Evolutionary conservation across 2,888 invertebrate genomes (phyloP).

Genomic region (Callyntrura sp.): DNA sequence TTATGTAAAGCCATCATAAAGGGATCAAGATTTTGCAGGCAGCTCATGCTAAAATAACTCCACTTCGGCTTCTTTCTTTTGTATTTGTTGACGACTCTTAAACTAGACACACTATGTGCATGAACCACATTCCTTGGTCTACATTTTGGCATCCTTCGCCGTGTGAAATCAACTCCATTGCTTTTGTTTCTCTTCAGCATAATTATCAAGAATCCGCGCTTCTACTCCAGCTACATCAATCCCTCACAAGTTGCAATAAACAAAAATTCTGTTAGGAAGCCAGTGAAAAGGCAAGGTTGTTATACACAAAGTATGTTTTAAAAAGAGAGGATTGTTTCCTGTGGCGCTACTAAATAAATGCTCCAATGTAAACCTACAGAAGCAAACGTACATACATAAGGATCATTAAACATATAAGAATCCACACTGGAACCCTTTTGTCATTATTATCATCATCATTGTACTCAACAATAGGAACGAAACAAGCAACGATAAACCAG

Average conservation of each 20-base stretch:
- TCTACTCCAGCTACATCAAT: background rate
- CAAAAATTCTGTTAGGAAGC: background rate
- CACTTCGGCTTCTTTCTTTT: conserved; percentile 6
- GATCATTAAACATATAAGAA: no score
- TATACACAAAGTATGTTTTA: background rate
- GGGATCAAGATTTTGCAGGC: background rate
- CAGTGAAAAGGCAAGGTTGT: background rate
- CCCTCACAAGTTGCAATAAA: background rate
- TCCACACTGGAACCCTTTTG: background rate
- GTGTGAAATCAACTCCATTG: no score
- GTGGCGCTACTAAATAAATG: no score
- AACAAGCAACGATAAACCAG: conserved; percentile 10
- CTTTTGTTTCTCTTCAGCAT: no score
- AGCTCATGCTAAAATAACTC: background rate
- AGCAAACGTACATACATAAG: no score
- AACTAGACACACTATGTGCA: background rate
- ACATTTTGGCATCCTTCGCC: no score
- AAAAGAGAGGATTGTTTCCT: background rate
- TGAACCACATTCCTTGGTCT: background rate
- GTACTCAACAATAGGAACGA: background rate
- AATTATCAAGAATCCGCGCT: no score
- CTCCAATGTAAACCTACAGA: no score
- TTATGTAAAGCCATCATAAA: conserved; percentile 45
- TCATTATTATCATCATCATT: background rate
- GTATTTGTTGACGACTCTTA: background rate